Conservation (phyloP, 2,113 vertebrate species). For the Pachyramphus minor region DNA sequence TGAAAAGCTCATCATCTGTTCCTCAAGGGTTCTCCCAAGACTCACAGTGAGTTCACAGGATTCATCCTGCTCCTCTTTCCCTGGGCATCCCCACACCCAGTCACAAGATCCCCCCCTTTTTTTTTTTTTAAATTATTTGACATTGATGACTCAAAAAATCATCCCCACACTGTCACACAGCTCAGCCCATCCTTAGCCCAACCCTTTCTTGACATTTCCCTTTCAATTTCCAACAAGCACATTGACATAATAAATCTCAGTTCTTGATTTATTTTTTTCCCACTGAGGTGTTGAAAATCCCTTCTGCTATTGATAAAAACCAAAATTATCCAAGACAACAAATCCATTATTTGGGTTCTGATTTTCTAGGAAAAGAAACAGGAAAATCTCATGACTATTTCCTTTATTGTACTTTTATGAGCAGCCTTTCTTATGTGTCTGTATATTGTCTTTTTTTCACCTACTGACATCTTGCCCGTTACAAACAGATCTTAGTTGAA, state of each 20-base stretch:
- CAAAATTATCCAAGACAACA: background rate
- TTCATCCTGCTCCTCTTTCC: background rate
- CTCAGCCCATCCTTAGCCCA: background rate
- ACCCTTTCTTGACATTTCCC: background rate
- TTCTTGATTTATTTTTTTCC: background rate
- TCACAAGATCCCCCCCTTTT: rapidly evolving
- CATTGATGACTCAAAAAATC: background rate
- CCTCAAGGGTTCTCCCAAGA: background rate
- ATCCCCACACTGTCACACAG: rapidly evolving
- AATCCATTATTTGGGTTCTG: background rate
- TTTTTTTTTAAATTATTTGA: background rate
- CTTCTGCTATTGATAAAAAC: background rate
- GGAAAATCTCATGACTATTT: background rate
- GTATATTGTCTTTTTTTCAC: rapidly evolving
- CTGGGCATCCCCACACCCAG: rapidly evolving
- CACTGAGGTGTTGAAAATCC: background rate
- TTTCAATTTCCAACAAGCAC: background rate
- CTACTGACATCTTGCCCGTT: background rate
- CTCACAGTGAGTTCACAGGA: background rate
- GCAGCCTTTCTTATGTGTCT: background rate
- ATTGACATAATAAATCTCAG: background rate
- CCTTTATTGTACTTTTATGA: background rate
- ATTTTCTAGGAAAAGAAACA: background rate
- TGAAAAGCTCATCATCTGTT: background rate
- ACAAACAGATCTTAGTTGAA: background rate